Base-by-base conservation (phyloP, 2,113 vertebrate genomes). In the Macquaria ambigua region DNA sequence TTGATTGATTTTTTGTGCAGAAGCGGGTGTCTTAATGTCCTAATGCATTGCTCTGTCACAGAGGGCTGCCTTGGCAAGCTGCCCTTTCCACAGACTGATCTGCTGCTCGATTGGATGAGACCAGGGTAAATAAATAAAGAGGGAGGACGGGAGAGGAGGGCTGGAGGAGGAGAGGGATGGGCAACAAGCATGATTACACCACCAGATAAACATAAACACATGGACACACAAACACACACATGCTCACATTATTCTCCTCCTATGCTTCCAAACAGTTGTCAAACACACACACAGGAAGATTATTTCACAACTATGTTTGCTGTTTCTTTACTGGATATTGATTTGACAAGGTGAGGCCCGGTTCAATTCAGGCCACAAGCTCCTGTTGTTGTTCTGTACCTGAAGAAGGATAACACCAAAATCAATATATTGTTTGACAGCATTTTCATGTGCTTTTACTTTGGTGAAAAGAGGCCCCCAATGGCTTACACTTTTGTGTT, bases 1-100 rank as follows among this genome's bases (percentile, higher is more conserved):
- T 77, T 91, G 95, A 95, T 95, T 94, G 94, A 95, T 96, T 95
- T 93, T 86, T 85, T 89, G 92, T 56, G 52, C 88, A 86, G 90
- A 88, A 93, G 90, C 91, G 85, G 90, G 93, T 90, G 92, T 93
- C 95, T 94, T 95, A 94, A 96, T 95, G 95, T 94, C 93, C 95
- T 95, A 94, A 95, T 95, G 94, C 93, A 94, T 94, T 93, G 91
- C 93, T 92, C 94, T 93, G 94, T 95, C 94, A 94, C 95, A 94
- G 87, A 89, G 90, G 89, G 82, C 89, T 86, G 87, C 83, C 92
- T 93, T 96, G 94, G 94, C 95, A 94, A 93, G 81, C 89, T 94
- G 93, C 94, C 95, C 93, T 94, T 94, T 94, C 87, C 83, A 82
- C 91, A 93, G 93, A 95, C 90, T 81, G 92, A 95, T 95, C 93